Base-by-base conservation (phyloP, 92 coral and sea anemone species). In the Ricordea florida region DNA sequence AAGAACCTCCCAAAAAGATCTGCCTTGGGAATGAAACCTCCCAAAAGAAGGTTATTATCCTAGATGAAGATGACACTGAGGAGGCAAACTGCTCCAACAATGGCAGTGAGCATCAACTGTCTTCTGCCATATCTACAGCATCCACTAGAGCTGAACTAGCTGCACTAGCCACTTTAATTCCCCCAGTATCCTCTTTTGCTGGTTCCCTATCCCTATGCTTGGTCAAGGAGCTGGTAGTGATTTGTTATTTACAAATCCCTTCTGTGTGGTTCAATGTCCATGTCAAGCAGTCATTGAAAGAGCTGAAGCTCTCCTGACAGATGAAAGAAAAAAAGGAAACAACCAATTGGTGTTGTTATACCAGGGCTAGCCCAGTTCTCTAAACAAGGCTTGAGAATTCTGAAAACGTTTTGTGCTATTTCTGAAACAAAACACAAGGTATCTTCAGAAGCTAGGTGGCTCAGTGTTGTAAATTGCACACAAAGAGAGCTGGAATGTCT, bases 401-500 rank as follows among this genome's bases (percentile, higher is more conserved):
- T 85, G 3, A 57, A 48, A 45, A 63, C 6, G 56, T 79, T 69
- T 55, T 78, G 61, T 57, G 3, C 29, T 11, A 42, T 63, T 17
- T 30, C 62, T 4, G 63, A 66, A 6, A 57, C 59, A 46, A 52
- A 28, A 43, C 23, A 50, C 3, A 55, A 48, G 8, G 77, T 85
- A 6, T 7, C 63, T 25, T 51, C 86, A 15, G 91, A 85, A 42
- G 59, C 61, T 46, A 10, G 37, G 13, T 85, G 91, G 91, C 78
- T 85, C 17, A 25, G 24, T 23, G 61, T 56, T 29, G 15, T 62
- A 1, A 35, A 29, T 13, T 50, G 52, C 13, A 41, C 42, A 23
- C 61, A 3, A 14, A 2, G 6, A 17, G 64, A 69, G 36, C 38
- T 26, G 5, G n/a, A 3, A 31, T 34, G 33, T 5, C 45, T 71